Percentiles rank a stretch among this genome's conserved stretches.
Conservation (phyloP, 2,888 invertebrate genomes). For the Pediacus dermestoides region DNA sequence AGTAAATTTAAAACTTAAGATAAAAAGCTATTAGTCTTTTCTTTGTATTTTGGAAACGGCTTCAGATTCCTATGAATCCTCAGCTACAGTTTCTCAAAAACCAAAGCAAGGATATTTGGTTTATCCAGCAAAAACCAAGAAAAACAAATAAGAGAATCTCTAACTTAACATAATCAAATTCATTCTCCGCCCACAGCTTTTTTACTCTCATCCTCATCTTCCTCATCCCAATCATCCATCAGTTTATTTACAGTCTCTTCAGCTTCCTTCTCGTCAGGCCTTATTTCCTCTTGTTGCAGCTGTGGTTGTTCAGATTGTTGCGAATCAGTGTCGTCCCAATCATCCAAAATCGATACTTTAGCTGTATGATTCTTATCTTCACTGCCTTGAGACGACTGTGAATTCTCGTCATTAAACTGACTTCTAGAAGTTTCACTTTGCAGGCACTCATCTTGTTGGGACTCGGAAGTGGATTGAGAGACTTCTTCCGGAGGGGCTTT, state of each 20-base stretch:
- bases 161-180: no score
- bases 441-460: slow-evolving; percentile 9
- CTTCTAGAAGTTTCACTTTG: slow-evolving; percentile 18
- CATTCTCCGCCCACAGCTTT: no score
- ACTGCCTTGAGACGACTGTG: slow-evolving; percentile 31
- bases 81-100: no score
- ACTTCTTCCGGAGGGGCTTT: slow-evolving; percentile 5
- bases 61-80: no score
- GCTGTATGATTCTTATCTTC: slow-evolving; percentile 14
- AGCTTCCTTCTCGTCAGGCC: background rate
- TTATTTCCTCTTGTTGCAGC: slow-evolving; percentile 22
- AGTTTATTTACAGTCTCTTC: slow-evolving; percentile 44
- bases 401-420: slow-evolving; percentile 31
- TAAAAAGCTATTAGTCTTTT: no score
- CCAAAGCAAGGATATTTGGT: no score
- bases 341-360: slow-evolving; percentile 41
- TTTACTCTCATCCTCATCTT: slow-evolving; percentile 41
- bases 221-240: slow-evolving; percentile 51
- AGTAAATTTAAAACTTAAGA: no score
- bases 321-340: slow-evolving; percentile 50
- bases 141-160: slow-evolving; percentile 1
- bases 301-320: slow-evolving; percentile 44
- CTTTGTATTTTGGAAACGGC: no score
- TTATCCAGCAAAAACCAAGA: no score
- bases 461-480: slow-evolving; percentile 5